Base-by-base conservation (phyloP, 92 coral and sea anemone genomes). In the Epizoanthus illoricatus region DNA sequence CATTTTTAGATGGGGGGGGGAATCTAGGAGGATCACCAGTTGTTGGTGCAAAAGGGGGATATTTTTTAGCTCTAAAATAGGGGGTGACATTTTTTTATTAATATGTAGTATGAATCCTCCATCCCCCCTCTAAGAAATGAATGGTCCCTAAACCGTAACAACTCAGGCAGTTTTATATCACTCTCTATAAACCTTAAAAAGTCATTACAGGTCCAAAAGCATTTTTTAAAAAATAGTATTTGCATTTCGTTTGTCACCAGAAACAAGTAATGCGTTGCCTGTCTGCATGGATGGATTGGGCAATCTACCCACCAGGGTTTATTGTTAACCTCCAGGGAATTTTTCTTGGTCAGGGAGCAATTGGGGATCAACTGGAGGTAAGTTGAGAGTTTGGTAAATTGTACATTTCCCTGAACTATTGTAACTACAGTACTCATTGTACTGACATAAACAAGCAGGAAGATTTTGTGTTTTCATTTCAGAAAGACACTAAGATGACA, bases 241-340 rank as follows among this genome's bases (percentile, higher is more conserved):
- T 52, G 5, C 8, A 7, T 49, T 59, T 40, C 43, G 19, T 71
- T 19, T 41, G 9, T 81, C 71, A 66, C 79, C 80, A 96, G 99
- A 96, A 96, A 96, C 99, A 96, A 90, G 96, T 96, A 17, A 91
- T 91, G 55, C 93, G 94, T 47, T 96, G 99, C 52, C 90, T 96
- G 23, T 87, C 92, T 21, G 99, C 99, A 18, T 96, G 99, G 99
- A 96, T 94, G 93, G 94, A 92, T 80, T 96, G 99, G 99, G 99
- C 99, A 9, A 90, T 96, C 6, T 96, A 93, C 55, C 97, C 98
- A 0, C 99, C 99, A 58, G 99, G 94, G 68, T 96, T 90, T 69
- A 89, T 96, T 54, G 86, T 90, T 73, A 88, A 96, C 71, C 89
- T 96, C 28, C 95, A 96, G 79, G 85, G 89, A 33, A 88, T 91